Percentiles rank a stretch among this genome's conserved stretches.
phyloP scores from a whole-genome alignment of 2,888 invertebrate genomes.

The Conistra vaccinii region DNA sequence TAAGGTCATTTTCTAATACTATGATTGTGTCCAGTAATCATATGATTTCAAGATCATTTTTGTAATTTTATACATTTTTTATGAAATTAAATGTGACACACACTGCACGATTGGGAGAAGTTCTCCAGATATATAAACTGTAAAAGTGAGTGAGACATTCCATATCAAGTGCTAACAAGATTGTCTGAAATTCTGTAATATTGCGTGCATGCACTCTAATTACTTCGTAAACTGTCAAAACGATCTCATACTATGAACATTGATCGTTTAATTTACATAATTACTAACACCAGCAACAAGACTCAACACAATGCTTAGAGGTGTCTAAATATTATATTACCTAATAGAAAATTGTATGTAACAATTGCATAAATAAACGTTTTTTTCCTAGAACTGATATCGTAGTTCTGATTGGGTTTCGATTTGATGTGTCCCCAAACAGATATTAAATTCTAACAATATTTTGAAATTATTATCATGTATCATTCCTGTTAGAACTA shows the following conservation, averaged over 20 bases:
- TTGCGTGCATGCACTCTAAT: constrained; percentile 48
- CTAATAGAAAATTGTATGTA: constrained; percentile 38
- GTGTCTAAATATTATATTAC: constrained; percentile 36
- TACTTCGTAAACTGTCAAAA: constrained; percentile 48
- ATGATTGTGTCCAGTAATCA: constrained; percentile 80
- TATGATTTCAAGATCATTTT: constrained; percentile 87
- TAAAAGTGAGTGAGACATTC: constrained; percentile 89
- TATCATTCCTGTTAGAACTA: constrained; percentile 33
- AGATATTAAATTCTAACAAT: constrained; percentile 4
- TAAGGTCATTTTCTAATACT: constrained; percentile 80
- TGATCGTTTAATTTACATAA: constrained; percentile 41
- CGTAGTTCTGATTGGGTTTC: constrained; percentile 48
- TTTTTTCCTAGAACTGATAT: constrained; percentile 40
- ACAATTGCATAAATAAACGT: constrained; percentile 35
- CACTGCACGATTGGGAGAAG: constrained; percentile 82
- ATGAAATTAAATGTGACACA: constrained; percentile 87
- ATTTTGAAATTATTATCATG: constrained; percentile 19
- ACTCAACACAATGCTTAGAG: constrained; percentile 32
- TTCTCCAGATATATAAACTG: constrained; percentile 81
- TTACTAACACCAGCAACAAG: constrained; percentile 26
- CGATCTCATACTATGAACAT: constrained; percentile 50
- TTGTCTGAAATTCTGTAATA: constrained; percentile 53
- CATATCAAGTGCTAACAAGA: constrained; percentile 84
- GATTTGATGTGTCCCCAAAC: constrained; percentile 29
- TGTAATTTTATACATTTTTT: constrained; percentile 91